These are phyloP conservation scores for Paralvinella palmiformis DNA, from an alignment of 1,140 invertebrate genomes.

Conservation along the genomic window DNA sequence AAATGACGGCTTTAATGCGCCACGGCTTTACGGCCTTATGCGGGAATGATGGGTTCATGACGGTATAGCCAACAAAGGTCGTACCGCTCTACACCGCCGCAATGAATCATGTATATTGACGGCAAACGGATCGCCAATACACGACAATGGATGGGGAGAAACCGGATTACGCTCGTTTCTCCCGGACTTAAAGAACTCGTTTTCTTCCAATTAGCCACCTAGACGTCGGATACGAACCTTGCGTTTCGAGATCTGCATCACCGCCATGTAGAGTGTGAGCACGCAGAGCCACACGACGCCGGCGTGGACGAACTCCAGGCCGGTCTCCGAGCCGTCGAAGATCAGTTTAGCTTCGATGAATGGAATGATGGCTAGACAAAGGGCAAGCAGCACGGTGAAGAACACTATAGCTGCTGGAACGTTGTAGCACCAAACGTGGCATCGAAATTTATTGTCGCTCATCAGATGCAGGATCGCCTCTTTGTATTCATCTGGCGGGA, in stretches of 20 bases:
- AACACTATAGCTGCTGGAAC: slow-evolving; percentile 5
- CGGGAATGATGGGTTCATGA: no score
- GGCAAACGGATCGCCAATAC: no score
- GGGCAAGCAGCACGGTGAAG: slow-evolving; percentile 4
- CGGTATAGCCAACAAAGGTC: no score
- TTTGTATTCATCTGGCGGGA: slow-evolving; percentile 7
- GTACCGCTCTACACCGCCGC: no score
- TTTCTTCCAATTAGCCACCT: no score
- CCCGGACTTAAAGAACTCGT: no score
- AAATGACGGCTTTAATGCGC: no score
- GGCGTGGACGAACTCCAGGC: slow-evolving; percentile 15
- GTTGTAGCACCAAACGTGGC: slow-evolving; percentile 19
- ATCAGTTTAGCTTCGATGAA: neutral
- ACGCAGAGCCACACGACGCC: slow-evolving; percentile 15
- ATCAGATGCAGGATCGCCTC: slow-evolving; percentile 15
- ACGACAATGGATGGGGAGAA: no score
- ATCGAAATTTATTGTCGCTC: slow-evolving; percentile 12
- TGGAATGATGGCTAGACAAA: slow-evolving; percentile 13
- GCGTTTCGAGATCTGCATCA: slow-evolving; percentile 14
- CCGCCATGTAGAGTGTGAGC: slow-evolving; percentile 16
- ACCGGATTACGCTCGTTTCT: no score
- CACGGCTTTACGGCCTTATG: no score
- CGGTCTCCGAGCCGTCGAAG: slow-evolving; percentile 1
- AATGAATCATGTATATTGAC: no score
- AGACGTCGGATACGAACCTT: slow-evolving; percentile 5